Evolutionary conservation across 2,797 vertebrate genomes (phyloP).

Genomic region (Pseudocheirus occidentalis): DNA sequence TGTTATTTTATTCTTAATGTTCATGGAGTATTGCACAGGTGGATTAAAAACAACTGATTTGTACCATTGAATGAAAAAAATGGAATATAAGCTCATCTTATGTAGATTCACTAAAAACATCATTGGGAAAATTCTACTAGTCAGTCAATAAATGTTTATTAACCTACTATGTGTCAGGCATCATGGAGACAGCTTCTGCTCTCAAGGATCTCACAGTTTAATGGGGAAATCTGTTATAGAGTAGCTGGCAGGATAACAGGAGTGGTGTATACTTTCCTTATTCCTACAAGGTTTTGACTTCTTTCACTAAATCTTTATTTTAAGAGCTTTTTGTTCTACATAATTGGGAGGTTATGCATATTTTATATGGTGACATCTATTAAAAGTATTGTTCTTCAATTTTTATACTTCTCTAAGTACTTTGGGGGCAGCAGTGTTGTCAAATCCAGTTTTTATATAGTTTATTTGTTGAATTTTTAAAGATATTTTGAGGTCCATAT

Average conservation of each 20-base stretch:
- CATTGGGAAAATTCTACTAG: not conserved
- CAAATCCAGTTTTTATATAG: not conserved
- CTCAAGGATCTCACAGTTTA: constrained; percentile 25
- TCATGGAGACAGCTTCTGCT: not conserved
- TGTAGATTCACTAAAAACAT: not conserved
- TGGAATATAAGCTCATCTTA: not conserved
- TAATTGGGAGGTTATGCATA: not conserved
- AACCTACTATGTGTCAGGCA: not conserved
- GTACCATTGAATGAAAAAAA: constrained; percentile 21
- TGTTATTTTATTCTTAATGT: not conserved
- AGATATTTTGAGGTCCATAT: not conserved
- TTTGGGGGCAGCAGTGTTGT: not conserved
- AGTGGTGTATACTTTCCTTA: not conserved
- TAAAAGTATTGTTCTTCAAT: not conserved
- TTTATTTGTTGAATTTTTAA: not conserved
- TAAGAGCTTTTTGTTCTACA: not conserved
- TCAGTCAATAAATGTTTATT: constrained; percentile 9
- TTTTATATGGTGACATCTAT: not conserved
- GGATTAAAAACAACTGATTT: not conserved
- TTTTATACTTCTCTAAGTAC: not conserved
- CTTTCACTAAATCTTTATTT: not conserved
- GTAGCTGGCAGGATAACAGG: not conserved
- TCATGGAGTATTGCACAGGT: not conserved
- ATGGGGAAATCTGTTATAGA: not conserved
- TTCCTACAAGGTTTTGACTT: not conserved